These are phyloP conservation scores for Polietes domitor DNA, from an alignment of 2,888 invertebrate species.

Conservation along the genomic window DNA sequence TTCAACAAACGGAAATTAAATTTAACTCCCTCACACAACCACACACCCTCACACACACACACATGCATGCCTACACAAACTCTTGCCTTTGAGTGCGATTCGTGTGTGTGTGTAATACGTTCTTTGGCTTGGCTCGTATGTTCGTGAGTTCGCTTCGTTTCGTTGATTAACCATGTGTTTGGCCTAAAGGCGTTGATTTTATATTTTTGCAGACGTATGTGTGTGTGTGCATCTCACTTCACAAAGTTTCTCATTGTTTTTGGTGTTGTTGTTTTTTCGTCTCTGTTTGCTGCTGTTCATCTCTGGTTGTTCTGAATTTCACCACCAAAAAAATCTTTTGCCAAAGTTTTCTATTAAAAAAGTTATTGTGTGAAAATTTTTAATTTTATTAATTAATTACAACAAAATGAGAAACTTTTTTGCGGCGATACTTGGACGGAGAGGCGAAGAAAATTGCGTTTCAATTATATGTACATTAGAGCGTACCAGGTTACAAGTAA, in stretches of 20 bases:
- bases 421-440: background rate
- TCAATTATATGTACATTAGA: no score
- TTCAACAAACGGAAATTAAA: slow-evolving; percentile 67
- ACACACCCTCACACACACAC: slow-evolving; percentile 5
- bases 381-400: slow-evolving; percentile 63
- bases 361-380: slow-evolving; percentile 63
- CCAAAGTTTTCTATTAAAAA: slow-evolving; percentile 56
- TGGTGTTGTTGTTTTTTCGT: slow-evolving; percentile 5
- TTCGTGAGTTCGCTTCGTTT: slow-evolving; percentile 5
- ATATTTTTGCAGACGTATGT: background rate
- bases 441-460: background rate
- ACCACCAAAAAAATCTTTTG: slow-evolving; percentile 60
- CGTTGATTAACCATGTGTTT: slow-evolving; percentile 59
- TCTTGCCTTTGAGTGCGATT: background rate
- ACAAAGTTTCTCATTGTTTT: slow-evolving; percentile 14
- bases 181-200: slow-evolving; percentile 56
- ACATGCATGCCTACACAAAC: background rate
- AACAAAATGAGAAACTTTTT: slow-evolving; percentile 15
- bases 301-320: background rate
- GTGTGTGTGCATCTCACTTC: background rate
- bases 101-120: background rate
- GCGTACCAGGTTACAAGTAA: no score
- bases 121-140: background rate
- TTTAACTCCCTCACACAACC: slow-evolving; percentile 60
- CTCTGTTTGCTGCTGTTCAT: slow-evolving; percentile 11